These are phyloP conservation scores for Sebastes taczanowskii DNA, from an alignment of 2,797 vertebrate species.

Conservation along the genomic window DNA sequence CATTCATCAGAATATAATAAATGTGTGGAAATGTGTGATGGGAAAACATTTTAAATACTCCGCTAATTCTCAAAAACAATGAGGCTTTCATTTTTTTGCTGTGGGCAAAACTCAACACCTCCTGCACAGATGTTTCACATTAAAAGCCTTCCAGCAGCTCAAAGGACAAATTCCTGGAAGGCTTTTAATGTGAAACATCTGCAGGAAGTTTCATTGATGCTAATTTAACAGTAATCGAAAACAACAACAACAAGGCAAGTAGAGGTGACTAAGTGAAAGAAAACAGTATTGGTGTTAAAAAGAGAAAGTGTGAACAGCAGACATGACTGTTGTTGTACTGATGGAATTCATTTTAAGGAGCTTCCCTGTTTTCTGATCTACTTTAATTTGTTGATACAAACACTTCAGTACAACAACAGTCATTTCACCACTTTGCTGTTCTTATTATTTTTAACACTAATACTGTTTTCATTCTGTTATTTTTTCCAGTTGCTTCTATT, in stretches of 20 bases:
- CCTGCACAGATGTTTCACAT: background rate
- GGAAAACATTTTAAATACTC: background rate
- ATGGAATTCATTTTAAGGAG: background rate
- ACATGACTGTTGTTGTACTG: background rate
- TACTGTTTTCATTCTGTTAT: background rate
- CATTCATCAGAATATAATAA: background rate
- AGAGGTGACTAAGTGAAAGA: background rate
- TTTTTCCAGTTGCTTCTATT: background rate
- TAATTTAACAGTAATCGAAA: background rate
- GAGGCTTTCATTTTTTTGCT: background rate
- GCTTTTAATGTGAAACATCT: constrained; percentile 12
- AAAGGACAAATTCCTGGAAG: background rate
- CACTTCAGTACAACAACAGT: background rate
- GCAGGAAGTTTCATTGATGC: background rate
- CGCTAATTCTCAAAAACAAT: background rate
- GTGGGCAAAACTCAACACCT: background rate
- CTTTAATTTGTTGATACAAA: background rate
- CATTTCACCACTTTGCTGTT: background rate
- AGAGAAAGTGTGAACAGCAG: background rate
- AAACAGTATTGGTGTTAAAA: background rate
- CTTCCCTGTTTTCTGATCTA: background rate
- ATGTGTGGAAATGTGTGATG: background rate
- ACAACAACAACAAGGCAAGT: background rate
- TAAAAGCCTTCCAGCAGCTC: background rate
- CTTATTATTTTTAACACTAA: background rate